Evolutionary conservation across 2,113 vertebrate genomes (phyloP).

Genomic region (Formicarius rufipectus): DNA sequence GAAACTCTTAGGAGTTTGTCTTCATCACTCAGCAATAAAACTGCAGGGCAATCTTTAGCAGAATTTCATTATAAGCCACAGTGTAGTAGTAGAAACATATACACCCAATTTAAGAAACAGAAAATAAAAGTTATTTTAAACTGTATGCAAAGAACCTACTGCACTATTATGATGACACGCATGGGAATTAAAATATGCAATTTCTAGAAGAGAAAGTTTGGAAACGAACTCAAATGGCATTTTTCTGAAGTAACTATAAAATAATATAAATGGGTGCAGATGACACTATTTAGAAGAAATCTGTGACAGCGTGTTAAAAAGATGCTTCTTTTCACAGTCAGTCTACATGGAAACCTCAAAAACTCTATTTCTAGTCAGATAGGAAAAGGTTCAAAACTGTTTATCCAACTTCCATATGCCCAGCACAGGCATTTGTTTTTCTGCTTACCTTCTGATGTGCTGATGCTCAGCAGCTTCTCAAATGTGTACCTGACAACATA

Average conservation of each 20-base stretch:
- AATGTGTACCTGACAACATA: fast-evolving
- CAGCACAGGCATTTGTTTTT: fast-evolving
- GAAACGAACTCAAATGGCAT: not conserved
- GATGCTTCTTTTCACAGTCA: not conserved
- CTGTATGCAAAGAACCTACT: not conserved
- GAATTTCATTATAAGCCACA: not conserved
- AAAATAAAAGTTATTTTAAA: not conserved
- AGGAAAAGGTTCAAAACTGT: not conserved
- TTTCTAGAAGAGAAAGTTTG: not conserved
- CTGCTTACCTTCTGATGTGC: not conserved
- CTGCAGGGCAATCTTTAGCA: not conserved
- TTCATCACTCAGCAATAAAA: not conserved
- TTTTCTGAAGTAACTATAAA: not conserved
- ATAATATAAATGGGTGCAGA: not conserved
- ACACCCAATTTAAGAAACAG: not conserved
- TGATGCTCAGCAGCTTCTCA: not conserved
- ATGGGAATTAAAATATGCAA: not conserved
- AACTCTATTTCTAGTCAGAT: not conserved
- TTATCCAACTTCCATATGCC: not conserved
- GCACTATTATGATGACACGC: not conserved
- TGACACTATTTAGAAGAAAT: not conserved
- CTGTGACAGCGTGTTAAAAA: not conserved
- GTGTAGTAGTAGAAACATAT: not conserved
- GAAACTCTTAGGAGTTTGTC: not conserved
- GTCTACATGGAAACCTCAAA: not conserved